Base-by-base conservation (phyloP, 2,113 vertebrate species). In the Thalassarche chlororhynchos region DNA sequence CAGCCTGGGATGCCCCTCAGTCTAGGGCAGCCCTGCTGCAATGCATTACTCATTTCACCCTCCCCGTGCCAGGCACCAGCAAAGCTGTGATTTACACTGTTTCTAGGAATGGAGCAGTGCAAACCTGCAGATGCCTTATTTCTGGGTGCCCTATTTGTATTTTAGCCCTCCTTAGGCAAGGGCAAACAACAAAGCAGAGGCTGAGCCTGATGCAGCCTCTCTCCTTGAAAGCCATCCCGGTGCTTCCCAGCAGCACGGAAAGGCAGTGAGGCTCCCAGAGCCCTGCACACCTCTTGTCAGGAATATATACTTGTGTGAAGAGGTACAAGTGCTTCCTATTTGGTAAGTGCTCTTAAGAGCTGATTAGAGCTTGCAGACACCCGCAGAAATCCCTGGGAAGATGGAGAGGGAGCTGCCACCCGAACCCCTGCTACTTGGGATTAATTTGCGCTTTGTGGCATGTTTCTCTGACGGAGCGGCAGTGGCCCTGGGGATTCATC, bases 281-380 rank as follows among this genome's bases (percentile, higher is more conserved):
- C 31, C 20, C 61, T 71, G 82, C 6, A 2, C 29, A 76, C n/a
- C 72, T 78, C 85, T 66, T 7, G 0, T 70, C 77, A 71, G 64
- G 42, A 84, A 54, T 40, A 66, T 15, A 25, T 28, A 81, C 86
- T 95, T 92, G 23, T 86, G 68, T 84, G 72, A 80, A 93, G 89
- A 95, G 80, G 29, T 90, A 81, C 44, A 69, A 95, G 65, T 79
- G 36, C 64, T 95, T 93, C 92, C 76, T 95, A 3, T 71, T 84
- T 64, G 52, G 29, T 75, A 82, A 95, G 84, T 78, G 77, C 65
- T 84, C 86, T 92, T 68, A 68, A 86, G 46, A 80, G 79, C 83
- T 86, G 64, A 44, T 89, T 88, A 64, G 65, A 96, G 36, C 86
- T 81, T 84, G 64, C 72, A 94, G 90, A 64, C 65, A 79, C 23